These are phyloP conservation scores for Ceryle rudis DNA, from an alignment of 2,797 vertebrate genomes.

Conservation along the genomic window DNA sequence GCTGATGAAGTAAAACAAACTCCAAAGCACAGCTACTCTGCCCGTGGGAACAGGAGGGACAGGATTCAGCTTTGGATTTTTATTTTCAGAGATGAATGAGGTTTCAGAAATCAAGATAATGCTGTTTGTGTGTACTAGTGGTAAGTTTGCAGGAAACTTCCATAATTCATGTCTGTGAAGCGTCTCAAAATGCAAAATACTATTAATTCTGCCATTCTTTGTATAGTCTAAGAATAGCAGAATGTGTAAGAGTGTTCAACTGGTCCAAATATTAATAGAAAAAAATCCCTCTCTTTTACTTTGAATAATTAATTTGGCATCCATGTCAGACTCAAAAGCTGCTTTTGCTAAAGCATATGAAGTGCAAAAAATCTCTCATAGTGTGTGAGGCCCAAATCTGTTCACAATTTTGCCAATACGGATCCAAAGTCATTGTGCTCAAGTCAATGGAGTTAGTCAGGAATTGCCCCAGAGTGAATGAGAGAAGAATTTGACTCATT, in stretches of 20 bases:
- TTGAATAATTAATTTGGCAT: slow-evolving; percentile 55
- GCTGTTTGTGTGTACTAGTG: neutral
- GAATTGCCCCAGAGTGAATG: slow-evolving; percentile 12
- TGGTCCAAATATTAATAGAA: neutral
- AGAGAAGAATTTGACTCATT: slow-evolving; percentile 1
- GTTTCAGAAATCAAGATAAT: neutral
- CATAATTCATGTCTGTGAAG: neutral
- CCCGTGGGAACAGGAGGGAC: neutral
- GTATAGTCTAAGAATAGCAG: neutral
- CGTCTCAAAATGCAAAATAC: neutral
- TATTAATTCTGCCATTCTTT: slow-evolving; percentile 4
- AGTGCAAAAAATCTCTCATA: neutral
- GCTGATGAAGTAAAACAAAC: slow-evolving; percentile 2
- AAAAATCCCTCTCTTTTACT: neutral
- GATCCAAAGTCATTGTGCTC: slow-evolving; percentile 22
- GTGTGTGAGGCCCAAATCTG: neutral
- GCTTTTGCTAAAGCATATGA: neutral
- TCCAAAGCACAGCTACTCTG: neutral
- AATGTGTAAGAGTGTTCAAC: neutral
- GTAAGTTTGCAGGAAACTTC: neutral
- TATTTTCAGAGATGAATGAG: neutral
- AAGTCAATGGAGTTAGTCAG: slow-evolving; percentile 7
- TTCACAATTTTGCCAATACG: neutral
- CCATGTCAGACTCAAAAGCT: neutral
- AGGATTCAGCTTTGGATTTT: neutral